Base-by-base conservation (phyloP, 2,888 invertebrate genomes). In the Drosophila gaucha region DNA sequence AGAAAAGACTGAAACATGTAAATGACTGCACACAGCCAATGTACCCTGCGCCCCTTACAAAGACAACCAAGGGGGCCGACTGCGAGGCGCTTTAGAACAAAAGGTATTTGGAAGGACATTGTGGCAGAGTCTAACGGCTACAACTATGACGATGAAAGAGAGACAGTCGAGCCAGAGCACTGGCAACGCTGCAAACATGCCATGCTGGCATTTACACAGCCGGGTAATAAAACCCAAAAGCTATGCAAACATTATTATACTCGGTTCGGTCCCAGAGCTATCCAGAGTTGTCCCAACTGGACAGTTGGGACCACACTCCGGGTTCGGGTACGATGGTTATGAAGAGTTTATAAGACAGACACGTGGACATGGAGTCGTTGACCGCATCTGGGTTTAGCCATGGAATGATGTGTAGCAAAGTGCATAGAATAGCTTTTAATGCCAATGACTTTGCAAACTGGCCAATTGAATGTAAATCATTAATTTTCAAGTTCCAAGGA, bases 181-280 rank as follows among this genome's bases (percentile, higher is more conserved):
- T 30, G 26, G 49, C 26, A 10, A 47, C 28, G 66, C 24, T 60
- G 66, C 70, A 73, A 70, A 67, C 62, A 63, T 74, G 78, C 80
- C 75, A 66, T 63, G 68, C 64, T 79, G 67, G 78, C 86, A 83
- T 79, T 83, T 83, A 73, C 83, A 83, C 80, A 83, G 73, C 47
- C 80, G 57, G 78, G 78, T 78, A 77, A 83, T 82, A 83, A 82
- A 77, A 86, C 70, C 78, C 68, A 83, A 86, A 83, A 79, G 86
- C 82, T 83, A 86, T 79, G 86, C 86, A 83, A 83, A 83, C 82
- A 86, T 79, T 83, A 83, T 83, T 83, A 79, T 83, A 78, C 73
- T 69, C 49, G 56, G 64, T 44, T 47, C 49, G 36, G 49, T 56
- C 55, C 18, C 59, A 41, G 55, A 14, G 49, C 51, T 49, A 62